Base-by-base conservation (phyloP, 2,888 invertebrate genomes). In the Ariolimax columbianus region DNA sequence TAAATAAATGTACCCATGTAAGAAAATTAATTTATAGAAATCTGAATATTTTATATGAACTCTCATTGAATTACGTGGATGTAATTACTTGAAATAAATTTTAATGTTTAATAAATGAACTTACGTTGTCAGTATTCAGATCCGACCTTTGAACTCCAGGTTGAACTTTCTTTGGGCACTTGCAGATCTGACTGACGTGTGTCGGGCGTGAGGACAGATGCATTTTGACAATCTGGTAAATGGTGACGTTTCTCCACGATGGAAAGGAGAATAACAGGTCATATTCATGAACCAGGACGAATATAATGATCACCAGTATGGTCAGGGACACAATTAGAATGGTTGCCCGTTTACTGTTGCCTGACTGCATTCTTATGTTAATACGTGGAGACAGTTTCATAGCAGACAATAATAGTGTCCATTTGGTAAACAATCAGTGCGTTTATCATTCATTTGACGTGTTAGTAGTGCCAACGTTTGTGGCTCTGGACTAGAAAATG, bases 191-290 rank as follows among this genome's bases (percentile, higher is more conserved):
- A 38, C 26, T 63, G 19, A 83, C 70, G n/a, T 83, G 77, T 0
- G 77, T 70, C 0, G 83, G 83, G 14, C 83, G 77, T 0, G 36
- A 19, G 1, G 83, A 66, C 51, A 83, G 78, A 33, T 83, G 83
- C 83, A 83, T 83, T 72, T 83, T 83, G 70, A 83, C 38, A 51
- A 83, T 77, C 55, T 83, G 83, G 40, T 70, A 77, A 19, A 83
- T 26, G 47, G 51, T 83, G 70, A 83, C 83, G 40, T 83, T 72
- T 19, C 77, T 43, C 83, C 83, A 83, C 9, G 77, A 68, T 2
- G 83, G 75, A 59, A n/a, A 78, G 55, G 47, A 33, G 30, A 77
- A 43, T 23, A 66, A 77, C 11, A 33, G 0, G 1, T 77, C 38
- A 26, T n/a, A 23, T 2, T 17, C n/a, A 4, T 51, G 72, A 0